Percentiles rank a stretch among this genome's conserved stretches.
phyloP scores from a whole-genome alignment of 2,888 invertebrate genomes.

The Leptopilina myrica region DNA sequence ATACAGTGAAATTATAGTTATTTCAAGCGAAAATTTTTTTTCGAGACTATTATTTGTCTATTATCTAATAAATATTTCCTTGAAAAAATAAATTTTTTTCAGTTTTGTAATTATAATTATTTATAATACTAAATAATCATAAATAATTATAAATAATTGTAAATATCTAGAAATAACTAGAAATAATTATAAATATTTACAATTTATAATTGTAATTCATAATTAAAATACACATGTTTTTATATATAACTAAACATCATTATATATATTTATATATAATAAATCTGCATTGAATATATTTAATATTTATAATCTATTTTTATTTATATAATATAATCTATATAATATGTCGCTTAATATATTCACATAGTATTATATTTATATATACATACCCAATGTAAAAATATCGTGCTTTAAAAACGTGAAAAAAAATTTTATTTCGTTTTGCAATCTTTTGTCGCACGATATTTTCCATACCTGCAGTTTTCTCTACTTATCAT shows the following conservation, averaged over 20 bases:
- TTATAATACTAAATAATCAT: too few species aligned
- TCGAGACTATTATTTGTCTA: too few species aligned
- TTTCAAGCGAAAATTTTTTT: too few species aligned
- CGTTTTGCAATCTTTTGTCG: constrained; percentile 12
- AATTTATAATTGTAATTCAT: too few species aligned
- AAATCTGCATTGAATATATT: constrained; percentile 18
- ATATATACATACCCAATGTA: not conserved
- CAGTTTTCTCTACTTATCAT: constrained; percentile 39
- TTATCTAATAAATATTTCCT: too few species aligned
- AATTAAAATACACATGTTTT: constrained; percentile 15
- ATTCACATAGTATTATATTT: constrained; percentile 37
- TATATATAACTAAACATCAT: constrained; percentile 35
- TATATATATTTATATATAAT: constrained; percentile 42
- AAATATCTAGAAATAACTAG: too few species aligned
- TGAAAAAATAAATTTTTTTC: too few species aligned
- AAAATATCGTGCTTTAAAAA: not conserved
- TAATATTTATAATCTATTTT: constrained; percentile 42
- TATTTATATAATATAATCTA: constrained; percentile 50
- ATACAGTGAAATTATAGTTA: constrained; percentile 42
- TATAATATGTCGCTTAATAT: constrained; percentile 46
- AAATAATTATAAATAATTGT: too few species aligned
- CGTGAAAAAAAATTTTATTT: not conserved
- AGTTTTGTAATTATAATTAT: too few species aligned
- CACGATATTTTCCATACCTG: constrained; percentile 38
- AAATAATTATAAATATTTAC: too few species aligned